phyloP scores from a whole-genome alignment of 2,888 invertebrate genomes.

The Ypsolopha scabrella region DNA sequence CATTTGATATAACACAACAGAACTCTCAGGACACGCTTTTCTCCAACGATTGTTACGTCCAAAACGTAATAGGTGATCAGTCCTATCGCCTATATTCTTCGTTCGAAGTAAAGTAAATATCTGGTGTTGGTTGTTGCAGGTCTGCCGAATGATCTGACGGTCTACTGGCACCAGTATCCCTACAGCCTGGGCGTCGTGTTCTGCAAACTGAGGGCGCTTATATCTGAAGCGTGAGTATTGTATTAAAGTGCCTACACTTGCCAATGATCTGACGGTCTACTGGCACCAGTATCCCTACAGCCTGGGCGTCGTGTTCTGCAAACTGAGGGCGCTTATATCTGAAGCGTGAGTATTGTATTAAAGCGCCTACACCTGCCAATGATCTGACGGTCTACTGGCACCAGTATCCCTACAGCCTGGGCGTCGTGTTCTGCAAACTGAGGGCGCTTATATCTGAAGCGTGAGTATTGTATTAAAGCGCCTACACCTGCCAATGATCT shows the following conservation, averaged over 20 bases:
- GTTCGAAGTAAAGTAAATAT: no score
- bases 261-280: conserved; percentile 78
- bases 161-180: conserved; percentile 91
- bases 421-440: conserved; percentile 83
- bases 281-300: conserved; percentile 93
- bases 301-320: conserved; percentile 84
- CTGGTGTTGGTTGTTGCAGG: conserved; percentile 65
- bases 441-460: conserved; percentile 87
- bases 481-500: conserved; percentile 63
- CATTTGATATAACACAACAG: no score
- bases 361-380: conserved; percentile 1
- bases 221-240: conserved; percentile 86
- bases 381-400: conserved; percentile 89
- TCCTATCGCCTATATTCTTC: no score
- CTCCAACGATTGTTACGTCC: no score
- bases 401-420: conserved; percentile 88
- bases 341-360: conserved; percentile 79
- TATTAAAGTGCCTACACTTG: not conserved
- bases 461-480: conserved; percentile 66
- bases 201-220: conserved; percentile 84
- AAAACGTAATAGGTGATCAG: no score
- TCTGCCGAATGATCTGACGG: conserved; percentile 85
- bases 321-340: conserved; percentile 83
- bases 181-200: conserved; percentile 83
- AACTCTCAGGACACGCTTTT: no score